Evolutionary conservation across 2,113 vertebrate genomes (phyloP), one percentile per base, ranked within the genome.

Genomic region (Pogonocichla stellata): DNA sequence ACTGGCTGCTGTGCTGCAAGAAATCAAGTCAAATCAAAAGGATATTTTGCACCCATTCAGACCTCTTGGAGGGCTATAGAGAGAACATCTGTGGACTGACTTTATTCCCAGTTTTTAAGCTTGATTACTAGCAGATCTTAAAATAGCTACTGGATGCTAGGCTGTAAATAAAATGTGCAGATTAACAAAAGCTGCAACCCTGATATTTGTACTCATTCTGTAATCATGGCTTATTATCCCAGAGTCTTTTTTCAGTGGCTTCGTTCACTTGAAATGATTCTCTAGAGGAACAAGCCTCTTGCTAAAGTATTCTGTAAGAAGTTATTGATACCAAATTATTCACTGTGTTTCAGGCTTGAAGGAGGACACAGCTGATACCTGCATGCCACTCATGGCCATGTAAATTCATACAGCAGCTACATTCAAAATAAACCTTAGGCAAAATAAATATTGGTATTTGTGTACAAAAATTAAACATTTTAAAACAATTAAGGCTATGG

Each of bases 141-240:
- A 96, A 93, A 97, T 92, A 97, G 73, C 77, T 84, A 24, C 51
- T 62, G 80, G 84, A 72, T 79, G 50, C 60, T 81, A 84, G 79
- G 45, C 70, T 89, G 80, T 53, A 92, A 95, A 93, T 92, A 91
- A 95, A 95, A 84, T 45, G 40, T 65, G 89, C 83, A 78, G 38
- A 67, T 61, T 81, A 71, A 95, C 91, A 95, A 86, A 93, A 95
- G 80, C 93, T 71, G 57, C 57, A 91, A 75, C 57, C 19, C 83
- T 84, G 75, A 89, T 53, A 87, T 53, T 95, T 85, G 14, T 45
- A 72, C 80, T 92, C 73, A 72, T 92, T 79, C 80, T 71, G 72
- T 48, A 97, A 96, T 97, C 95, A 95, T 0, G 3, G 48, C 45
- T 78, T 79, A 93, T 97, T 97, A 95, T 95, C n/a, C 56, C 61